phyloP scores from a whole-genome alignment of 2,113 vertebrate species.

The Lipophrys pholis region DNA sequence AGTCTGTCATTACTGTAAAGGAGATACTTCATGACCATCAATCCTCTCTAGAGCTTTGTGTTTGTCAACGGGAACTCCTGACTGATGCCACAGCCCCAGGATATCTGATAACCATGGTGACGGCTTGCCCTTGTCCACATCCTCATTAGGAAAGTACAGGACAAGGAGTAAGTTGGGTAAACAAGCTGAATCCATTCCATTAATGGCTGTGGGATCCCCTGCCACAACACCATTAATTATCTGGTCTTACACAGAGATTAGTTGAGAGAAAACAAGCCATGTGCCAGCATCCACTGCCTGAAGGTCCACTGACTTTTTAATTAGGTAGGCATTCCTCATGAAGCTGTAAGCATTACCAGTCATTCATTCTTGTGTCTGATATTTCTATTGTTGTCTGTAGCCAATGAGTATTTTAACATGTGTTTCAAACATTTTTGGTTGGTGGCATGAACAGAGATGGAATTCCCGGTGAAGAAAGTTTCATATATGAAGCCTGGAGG shows the following conservation, averaged over 20 bases:
- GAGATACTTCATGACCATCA: conserved; percentile 23
- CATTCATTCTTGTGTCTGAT: conserved; percentile 2
- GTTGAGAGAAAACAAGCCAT: conserved; percentile 58
- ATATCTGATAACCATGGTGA: conserved; percentile 51
- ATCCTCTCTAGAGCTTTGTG: conserved; percentile 9
- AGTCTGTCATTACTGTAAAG: conserved; percentile 4
- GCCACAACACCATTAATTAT: conserved; percentile 80
- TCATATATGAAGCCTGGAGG: not conserved
- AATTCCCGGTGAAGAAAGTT: not conserved
- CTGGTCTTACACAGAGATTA: conserved; percentile 75
- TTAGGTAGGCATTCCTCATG: conserved; percentile 62
- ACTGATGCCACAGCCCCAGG: conserved; percentile 51
- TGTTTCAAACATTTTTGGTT: not conserved
- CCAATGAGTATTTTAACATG: conserved; percentile 6
- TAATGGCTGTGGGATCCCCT: conserved; percentile 68
- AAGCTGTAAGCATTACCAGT: conserved; percentile 27
- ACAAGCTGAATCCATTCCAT: conserved; percentile 77
- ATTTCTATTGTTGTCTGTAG: conserved; percentile 7
- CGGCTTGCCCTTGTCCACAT: conserved; percentile 53
- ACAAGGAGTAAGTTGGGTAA: conserved; percentile 64
- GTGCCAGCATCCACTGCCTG: conserved; percentile 54
- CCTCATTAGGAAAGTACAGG: conserved; percentile 70
- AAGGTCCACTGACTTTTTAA: conserved; percentile 69
- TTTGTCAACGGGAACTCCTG: conserved; percentile 46
- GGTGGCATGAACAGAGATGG: not conserved